phyloP scores from a whole-genome alignment of 2,888 invertebrate genomes.

The Pasiphila rectangulata region DNA sequence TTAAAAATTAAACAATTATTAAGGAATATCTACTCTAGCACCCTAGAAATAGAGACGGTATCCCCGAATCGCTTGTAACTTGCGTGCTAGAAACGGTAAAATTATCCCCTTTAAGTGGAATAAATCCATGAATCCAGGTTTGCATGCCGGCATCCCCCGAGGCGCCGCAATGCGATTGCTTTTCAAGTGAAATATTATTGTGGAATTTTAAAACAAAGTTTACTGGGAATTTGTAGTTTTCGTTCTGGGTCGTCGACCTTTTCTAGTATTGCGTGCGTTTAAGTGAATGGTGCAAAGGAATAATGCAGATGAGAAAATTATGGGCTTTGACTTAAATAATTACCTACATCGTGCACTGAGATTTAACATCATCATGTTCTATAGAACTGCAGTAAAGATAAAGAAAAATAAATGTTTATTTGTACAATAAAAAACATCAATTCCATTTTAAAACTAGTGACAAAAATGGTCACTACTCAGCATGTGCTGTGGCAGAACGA shows the following conservation, averaged over 20 bases:
- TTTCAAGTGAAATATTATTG: conserved; percentile 32
- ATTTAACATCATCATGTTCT: no score
- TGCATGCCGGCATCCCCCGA: conserved; percentile 29
- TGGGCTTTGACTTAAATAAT: no score
- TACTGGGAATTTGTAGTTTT: conserved; percentile 18
- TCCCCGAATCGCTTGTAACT: neutral
- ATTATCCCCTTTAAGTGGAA: conserved; percentile 16
- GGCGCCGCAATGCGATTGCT: conserved; percentile 29
- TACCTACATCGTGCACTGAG: no score
- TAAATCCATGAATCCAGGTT: conserved; percentile 22
- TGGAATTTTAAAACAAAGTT: conserved; percentile 26
- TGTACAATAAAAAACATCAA: no score
- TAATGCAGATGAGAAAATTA: neutral
- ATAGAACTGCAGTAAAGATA: no score
- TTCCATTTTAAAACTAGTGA: no score
- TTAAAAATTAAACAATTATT: no score
- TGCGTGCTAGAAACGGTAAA: conserved; percentile 7
- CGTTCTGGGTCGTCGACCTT: conserved; percentile 10
- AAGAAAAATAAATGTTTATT: no score
- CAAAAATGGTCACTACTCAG: no score
- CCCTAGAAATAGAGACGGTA: neutral
- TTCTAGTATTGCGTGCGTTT: conserved; percentile 9
- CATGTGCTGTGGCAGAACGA: no score
- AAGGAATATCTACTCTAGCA: neutral
- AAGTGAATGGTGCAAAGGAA: conserved; percentile 1